These are phyloP conservation scores for Clytia hemisphaerica DNA, from an alignment of 30 jellyfish, hydroid and myxozoan genomes.

Conservation along the genomic window DNA sequence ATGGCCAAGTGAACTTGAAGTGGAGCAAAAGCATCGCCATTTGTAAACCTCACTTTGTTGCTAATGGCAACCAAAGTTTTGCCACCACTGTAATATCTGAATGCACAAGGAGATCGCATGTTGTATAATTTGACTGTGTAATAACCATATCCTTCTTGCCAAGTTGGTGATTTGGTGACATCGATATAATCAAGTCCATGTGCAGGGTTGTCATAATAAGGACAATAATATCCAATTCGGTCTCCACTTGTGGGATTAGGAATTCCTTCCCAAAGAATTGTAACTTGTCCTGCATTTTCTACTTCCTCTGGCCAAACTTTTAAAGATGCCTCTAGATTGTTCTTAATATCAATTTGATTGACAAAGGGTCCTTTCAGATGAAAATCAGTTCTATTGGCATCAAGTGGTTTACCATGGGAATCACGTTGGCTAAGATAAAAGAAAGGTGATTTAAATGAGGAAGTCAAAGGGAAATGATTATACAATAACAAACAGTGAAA, in stretches of 20 bases:
- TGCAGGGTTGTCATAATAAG: slow-evolving; percentile 37
- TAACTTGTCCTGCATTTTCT: slow-evolving; percentile 77
- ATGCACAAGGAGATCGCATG: slow-evolving; percentile 65
- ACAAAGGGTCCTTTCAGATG: no score
- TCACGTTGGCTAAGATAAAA: no score
- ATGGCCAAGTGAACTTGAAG: slow-evolving; percentile 58
- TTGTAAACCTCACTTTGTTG: slow-evolving; percentile 30
- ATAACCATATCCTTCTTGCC: slow-evolving; percentile 81
- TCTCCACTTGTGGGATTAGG: slow-evolving; percentile 57
- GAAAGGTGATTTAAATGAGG: no score
- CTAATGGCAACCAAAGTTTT: slow-evolving; percentile 50
- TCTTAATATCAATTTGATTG: no score
- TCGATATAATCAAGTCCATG: slow-evolving; percentile 62
- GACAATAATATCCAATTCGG: slow-evolving; percentile 87
- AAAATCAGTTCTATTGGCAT: no score
- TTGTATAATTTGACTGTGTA: slow-evolving; percentile 60
- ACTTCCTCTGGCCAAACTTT: slow-evolving; percentile 70
- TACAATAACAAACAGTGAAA: no score
- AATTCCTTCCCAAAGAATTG: slow-evolving; percentile 65
- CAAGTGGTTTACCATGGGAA: no score
- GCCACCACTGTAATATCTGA: slow-evolving; percentile 63
- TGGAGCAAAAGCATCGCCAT: slow-evolving; percentile 53
- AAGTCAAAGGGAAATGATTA: no score
- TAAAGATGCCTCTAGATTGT: no score
- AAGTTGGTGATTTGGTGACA: slow-evolving; percentile 52